Evolutionary conservation across 2,888 invertebrate genomes (phyloP).

Genomic region (Catonia carolina): DNA sequence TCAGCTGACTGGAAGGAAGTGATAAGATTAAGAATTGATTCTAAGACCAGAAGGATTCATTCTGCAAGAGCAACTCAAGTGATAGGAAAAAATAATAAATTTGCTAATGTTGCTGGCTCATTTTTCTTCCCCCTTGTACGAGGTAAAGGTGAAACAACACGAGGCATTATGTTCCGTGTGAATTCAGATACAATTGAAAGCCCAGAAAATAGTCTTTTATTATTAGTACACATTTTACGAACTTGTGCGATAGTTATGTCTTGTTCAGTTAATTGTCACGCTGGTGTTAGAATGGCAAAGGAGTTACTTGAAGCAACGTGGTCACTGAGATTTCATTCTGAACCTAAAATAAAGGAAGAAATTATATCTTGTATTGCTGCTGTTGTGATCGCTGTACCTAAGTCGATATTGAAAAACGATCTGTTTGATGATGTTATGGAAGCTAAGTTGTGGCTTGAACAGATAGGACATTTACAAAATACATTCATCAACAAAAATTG

Average conservation of each 20-base stretch:
- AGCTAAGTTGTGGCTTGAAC: slow-evolving; percentile 58
- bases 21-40: slow-evolving; percentile 60
- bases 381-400: slow-evolving; percentile 56
- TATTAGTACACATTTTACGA: slow-evolving; percentile 61
- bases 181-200: slow-evolving; percentile 14
- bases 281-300: slow-evolving; percentile 57
- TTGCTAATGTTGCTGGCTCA: slow-evolving; percentile 63
- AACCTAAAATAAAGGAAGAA: slow-evolving; percentile 58
- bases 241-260: slow-evolving; percentile 61
- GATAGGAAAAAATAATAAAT: slow-evolving; percentile 54
- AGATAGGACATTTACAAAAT: slow-evolving; percentile 49
- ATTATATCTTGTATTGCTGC: slow-evolving; percentile 62
- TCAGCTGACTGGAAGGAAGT: slow-evolving; percentile 46
- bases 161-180: slow-evolving; percentile 21
- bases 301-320: slow-evolving; percentile 63
- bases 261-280: slow-evolving; percentile 60
- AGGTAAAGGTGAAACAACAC: slow-evolving; percentile 29
- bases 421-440: slow-evolving; percentile 58
- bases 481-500: slow-evolving; percentile 46
- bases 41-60: slow-evolving; percentile 60
- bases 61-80: slow-evolving; percentile 39
- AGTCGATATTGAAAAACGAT: slow-evolving; percentile 50
- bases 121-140: slow-evolving; percentile 76
- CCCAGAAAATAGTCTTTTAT: slow-evolving; percentile 29
- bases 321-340: slow-evolving; percentile 58